phyloP scores from a whole-genome alignment of 2,797 vertebrate genomes.

The Naso thynnoides region DNA sequence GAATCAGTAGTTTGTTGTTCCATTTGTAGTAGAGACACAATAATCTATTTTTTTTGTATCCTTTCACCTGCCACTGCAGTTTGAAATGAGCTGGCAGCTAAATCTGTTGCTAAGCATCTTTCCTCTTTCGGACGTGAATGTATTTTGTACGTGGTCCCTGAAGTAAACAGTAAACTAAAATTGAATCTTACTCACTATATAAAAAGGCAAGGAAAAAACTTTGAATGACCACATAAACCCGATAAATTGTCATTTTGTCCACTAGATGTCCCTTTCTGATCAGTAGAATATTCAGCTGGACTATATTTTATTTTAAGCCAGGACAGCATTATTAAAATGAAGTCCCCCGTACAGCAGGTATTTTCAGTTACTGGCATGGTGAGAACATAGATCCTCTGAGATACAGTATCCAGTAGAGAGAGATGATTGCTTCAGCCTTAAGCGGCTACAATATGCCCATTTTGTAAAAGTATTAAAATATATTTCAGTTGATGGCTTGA shows the following conservation, averaged over 20 bases:
- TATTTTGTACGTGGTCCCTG: too few species aligned
- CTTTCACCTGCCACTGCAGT: too few species aligned
- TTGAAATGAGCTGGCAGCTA: too few species aligned
- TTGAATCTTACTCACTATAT: too few species aligned
- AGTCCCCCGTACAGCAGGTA: not conserved
- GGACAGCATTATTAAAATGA: not conserved
- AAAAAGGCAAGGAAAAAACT: not conserved
- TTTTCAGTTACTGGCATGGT: not conserved
- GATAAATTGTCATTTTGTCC: constrained; percentile 17
- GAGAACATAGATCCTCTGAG: not conserved
- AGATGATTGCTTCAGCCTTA: not conserved
- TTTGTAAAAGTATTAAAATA: not conserved
- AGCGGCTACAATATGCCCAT: not conserved
- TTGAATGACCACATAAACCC: not conserved
- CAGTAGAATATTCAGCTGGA: constrained; percentile 3
- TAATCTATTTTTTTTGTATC: too few species aligned
- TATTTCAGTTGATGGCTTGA: not conserved
- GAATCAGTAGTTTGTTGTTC: too few species aligned
- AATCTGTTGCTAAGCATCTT: too few species aligned
- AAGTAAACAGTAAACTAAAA: too few species aligned
- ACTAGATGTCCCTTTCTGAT: constrained; percentile 61
- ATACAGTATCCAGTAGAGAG: not conserved
- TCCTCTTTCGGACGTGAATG: too few species aligned
- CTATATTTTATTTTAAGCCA: not conserved
- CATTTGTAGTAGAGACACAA: too few species aligned